Evolutionary conservation across 2,888 invertebrate species (phyloP).

Genomic region (Linyphia triangularis): DNA sequence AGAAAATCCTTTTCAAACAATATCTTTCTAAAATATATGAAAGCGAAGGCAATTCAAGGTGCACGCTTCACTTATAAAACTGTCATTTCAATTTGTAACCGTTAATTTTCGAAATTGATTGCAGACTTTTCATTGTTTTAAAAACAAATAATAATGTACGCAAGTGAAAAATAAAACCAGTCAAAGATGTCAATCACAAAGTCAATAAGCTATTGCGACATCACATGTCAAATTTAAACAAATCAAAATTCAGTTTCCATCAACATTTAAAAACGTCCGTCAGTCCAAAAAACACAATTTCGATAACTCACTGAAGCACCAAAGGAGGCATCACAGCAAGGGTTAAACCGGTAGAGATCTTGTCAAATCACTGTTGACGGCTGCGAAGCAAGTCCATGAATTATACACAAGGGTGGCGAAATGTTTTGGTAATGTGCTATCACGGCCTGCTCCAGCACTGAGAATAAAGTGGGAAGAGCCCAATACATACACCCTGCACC

Average conservation of each 20-base stretch:
- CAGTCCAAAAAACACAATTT: background rate
- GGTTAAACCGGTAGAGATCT: slow-evolving; percentile 20
- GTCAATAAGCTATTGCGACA: background rate
- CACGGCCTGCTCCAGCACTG: slow-evolving; percentile 34
- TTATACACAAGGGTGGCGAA: slow-evolving; percentile 70
- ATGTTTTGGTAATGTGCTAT: slow-evolving; percentile 72
- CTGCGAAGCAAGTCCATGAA: slow-evolving; percentile 63
- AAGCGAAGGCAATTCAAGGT: no score
- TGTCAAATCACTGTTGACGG: slow-evolving; percentile 48
- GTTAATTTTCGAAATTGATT: no score
- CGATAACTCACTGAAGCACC: background rate
- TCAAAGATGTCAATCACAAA: background rate
- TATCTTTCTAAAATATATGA: no score
- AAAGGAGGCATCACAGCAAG: background rate
- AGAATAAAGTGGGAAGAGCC: slow-evolving; percentile 71
- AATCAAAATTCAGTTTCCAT: background rate
- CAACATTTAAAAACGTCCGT: background rate
- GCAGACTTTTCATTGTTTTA: no score
- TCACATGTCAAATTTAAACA: background rate
- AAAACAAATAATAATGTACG: no score
- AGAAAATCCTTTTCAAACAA: no score
- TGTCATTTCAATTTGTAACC: no score
- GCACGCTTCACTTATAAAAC: no score
- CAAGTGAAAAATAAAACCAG: no score
- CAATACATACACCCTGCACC: slow-evolving; percentile 60